phyloP scores from a whole-genome alignment of 2,888 invertebrate species.

The Brachyptera risi region DNA sequence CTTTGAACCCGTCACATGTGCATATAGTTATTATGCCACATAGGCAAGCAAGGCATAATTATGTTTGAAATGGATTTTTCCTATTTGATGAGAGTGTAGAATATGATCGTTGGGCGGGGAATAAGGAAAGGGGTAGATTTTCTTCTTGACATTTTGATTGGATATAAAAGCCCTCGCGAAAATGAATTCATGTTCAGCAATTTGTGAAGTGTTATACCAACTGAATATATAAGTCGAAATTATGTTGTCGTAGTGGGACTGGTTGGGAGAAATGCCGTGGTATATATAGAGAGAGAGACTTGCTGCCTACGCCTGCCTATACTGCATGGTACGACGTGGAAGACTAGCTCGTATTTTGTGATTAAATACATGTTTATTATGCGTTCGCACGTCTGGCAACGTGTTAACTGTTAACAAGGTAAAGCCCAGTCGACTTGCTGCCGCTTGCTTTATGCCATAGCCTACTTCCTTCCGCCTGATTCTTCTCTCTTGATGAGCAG shows the following conservation, averaged over 20 bases:
- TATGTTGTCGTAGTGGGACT: conserved; percentile 10
- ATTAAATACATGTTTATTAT: conserved; percentile 2
- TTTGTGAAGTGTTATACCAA: conserved; percentile 16
- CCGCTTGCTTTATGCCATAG: background rate
- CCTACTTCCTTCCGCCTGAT: background rate
- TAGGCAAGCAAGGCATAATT: no score
- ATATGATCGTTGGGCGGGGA: no score
- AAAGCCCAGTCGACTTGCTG: background rate
- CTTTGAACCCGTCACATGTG: no score
- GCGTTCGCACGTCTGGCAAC: conserved; percentile 13
- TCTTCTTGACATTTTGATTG: conserved; percentile 18
- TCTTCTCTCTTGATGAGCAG: background rate
- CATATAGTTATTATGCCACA: no score
- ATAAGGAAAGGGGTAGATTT: no score
- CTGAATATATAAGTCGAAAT: conserved; percentile 16
- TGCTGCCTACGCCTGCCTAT: no score
- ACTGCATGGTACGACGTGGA: background rate
- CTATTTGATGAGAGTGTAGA: no score
- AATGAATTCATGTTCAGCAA: conserved; percentile 14
- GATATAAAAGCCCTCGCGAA: conserved; percentile 2
- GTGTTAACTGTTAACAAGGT: conserved; percentile 16
- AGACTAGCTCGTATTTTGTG: background rate
- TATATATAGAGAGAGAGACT: no score
- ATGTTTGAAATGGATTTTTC: no score
- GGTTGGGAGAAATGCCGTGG: no score